Evolutionary conservation across 2,113 vertebrate species (phyloP).

Genomic region (Puma concolor): DNA sequence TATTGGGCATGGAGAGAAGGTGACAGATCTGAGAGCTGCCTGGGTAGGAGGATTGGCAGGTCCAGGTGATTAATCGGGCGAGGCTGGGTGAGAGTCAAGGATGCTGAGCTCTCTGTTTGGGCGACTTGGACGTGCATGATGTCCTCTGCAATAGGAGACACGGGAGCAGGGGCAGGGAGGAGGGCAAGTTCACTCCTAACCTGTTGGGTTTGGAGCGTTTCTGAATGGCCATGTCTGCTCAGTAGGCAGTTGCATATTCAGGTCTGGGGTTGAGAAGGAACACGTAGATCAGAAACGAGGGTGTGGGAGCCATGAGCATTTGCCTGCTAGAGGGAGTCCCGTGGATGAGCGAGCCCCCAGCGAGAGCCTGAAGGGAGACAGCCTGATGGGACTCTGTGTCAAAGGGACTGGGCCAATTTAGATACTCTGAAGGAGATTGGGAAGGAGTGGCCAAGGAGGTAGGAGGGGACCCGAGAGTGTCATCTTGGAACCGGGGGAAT

Average conservation of each 20-base stretch:
- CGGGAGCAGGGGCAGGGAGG: neutral
- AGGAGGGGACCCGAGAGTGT: neutral
- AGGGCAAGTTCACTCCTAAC: neutral
- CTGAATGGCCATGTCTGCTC: neutral
- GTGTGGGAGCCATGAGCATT: neutral
- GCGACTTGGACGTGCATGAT: too few species aligned
- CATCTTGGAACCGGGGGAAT: neutral
- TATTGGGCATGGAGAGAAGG: neutral
- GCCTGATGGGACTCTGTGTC: neutral
- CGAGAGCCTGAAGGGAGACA: neutral
- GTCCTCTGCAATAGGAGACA: neutral
- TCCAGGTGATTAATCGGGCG: neutral
- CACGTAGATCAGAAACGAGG: neutral
- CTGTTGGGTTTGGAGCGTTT: neutral
- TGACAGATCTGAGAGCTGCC: neutral
- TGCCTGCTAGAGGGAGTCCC: neutral
- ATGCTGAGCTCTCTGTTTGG: neutral
- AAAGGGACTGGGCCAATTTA: neutral
- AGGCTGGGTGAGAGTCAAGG: neutral
- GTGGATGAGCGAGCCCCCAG: neutral
- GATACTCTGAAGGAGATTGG: neutral
- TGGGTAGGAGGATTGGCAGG: neutral
- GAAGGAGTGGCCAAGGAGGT: neutral
- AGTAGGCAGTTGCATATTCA: neutral
- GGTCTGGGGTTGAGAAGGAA: neutral